These are phyloP conservation scores for Acanthacorydalis orientalis DNA, from an alignment of 2,888 invertebrate genomes.

Conservation along the genomic window DNA sequence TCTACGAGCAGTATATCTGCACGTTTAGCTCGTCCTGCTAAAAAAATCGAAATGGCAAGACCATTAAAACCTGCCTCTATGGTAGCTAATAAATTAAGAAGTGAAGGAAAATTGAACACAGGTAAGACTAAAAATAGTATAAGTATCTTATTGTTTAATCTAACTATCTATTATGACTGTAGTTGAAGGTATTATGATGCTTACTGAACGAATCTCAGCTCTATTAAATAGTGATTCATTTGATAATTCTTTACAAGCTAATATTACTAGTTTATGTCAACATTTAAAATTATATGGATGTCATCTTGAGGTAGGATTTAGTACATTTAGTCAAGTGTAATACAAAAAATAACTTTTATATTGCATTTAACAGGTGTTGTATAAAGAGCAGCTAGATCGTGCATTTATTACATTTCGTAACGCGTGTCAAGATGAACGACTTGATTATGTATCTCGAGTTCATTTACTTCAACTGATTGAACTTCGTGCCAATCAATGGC, in stretches of 20 bases:
- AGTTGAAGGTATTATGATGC: constrained; percentile 68
- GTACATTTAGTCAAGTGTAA: background rate
- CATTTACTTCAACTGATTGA: constrained; percentile 86
- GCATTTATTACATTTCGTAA: constrained; percentile 76
- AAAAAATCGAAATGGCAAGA: constrained; percentile 3
- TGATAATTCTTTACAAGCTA: constrained; percentile 50
- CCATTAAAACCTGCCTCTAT: constrained; percentile 4
- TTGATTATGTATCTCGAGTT: constrained; percentile 72
- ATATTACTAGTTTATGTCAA: constrained; percentile 60
- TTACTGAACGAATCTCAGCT: constrained; percentile 66
- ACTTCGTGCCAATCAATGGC: constrained; percentile 82
- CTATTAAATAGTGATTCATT: constrained; percentile 53
- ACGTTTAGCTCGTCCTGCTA: background rate
- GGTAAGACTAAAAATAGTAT: constrained; percentile 15
- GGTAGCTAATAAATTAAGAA: constrained; percentile 23
- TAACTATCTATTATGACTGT: constrained; percentile 19
- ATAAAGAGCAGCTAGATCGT: constrained; percentile 72
- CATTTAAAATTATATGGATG: constrained; percentile 66
- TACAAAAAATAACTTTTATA: background rate
- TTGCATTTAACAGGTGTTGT: constrained; percentile 29
- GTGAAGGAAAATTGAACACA: constrained; percentile 25
- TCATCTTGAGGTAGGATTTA: constrained; percentile 42
- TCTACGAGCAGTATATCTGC: background rate
- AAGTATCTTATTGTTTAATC: too few species aligned
- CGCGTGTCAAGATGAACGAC: constrained; percentile 72